Base-by-base conservation (phyloP, 1,140 invertebrate genomes). In the Patella vulgata region DNA sequence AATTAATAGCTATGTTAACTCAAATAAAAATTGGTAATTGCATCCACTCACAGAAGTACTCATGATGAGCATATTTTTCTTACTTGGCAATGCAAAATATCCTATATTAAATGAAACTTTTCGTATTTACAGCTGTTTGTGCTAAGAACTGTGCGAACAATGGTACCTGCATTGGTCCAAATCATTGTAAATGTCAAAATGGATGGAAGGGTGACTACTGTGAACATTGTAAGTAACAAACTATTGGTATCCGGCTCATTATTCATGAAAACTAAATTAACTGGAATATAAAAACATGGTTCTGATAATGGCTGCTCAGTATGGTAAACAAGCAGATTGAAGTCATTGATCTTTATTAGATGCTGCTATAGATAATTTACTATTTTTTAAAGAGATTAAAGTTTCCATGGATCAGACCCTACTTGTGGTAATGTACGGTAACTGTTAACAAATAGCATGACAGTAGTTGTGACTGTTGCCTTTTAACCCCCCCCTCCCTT, bases 131-230 rank as follows among this genome's bases (percentile, higher is more conserved):
- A 93, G 92, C 91, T 4, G 85, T 88, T 64, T 95, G 93, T 77
- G 72, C 88, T 17, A 89, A 90, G 0, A 81, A 86, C 1, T 95
- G 93, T 79, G 84, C 90, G 73, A 93, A 95, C 81, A 90, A 88
- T 50, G 93, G 93, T 0, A 89, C 91, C 17, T 95, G 93, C 73
- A 73, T 90, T 0, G 85, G 85, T 1, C 90, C 90, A 0, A 89
- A 91, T 78, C 81, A 87, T 1, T 94, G 92, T 71, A 78, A 89
- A 11, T 95, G 93, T 71, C 85, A 89, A 0, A 86, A 89, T 23
- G 89, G 89, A 71, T 93, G 88, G 79, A 87, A 87, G 27, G 93
- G 93, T 19, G 87, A 88, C 1, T 86, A 89, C 48, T 95, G 93
- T 75, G 90, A 94, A 53, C 58, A 59, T 42, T 47, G 71, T 77